These are phyloP conservation scores for Luehdorfia chinensis DNA, from an alignment of 1,140 invertebrate genomes.

Conservation along the genomic window DNA sequence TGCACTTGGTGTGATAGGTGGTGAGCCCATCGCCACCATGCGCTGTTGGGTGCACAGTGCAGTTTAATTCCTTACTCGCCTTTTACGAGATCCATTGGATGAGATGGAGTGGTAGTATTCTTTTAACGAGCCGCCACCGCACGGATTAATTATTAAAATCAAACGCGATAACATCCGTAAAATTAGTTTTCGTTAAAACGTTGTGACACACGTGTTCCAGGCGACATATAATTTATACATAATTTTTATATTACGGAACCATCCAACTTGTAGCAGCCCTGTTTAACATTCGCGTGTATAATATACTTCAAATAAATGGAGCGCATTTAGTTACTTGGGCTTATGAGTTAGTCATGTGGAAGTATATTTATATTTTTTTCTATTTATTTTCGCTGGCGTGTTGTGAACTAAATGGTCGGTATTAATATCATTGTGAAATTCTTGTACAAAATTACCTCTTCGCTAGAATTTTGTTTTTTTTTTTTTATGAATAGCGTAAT, in stretches of 20 bases:
- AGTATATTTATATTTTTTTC: background rate
- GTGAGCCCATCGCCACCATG: too few species aligned
- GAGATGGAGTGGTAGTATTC: too few species aligned
- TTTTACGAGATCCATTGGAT: too few species aligned
- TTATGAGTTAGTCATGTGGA: constrained; percentile 1
- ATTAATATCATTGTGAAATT: background rate
- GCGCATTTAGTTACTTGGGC: background rate
- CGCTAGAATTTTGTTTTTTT: background rate
- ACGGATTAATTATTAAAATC: too few species aligned
- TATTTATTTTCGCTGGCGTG: background rate
- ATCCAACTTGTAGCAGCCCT: background rate
- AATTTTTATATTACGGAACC: background rate
- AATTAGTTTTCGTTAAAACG: too few species aligned
- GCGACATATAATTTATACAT: background rate
- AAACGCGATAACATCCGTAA: too few species aligned
- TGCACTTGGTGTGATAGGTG: too few species aligned
- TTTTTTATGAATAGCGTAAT: background rate
- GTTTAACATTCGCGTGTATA: background rate
- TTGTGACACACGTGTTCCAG: background rate
- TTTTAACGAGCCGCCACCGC: too few species aligned
- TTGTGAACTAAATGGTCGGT: background rate
- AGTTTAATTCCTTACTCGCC: too few species aligned
- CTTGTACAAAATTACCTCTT: background rate
- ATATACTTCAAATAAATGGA: background rate
- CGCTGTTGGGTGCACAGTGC: too few species aligned